Conservation (phyloP, 2,113 vertebrate species). For the Potamarius usumacintae region DNA sequence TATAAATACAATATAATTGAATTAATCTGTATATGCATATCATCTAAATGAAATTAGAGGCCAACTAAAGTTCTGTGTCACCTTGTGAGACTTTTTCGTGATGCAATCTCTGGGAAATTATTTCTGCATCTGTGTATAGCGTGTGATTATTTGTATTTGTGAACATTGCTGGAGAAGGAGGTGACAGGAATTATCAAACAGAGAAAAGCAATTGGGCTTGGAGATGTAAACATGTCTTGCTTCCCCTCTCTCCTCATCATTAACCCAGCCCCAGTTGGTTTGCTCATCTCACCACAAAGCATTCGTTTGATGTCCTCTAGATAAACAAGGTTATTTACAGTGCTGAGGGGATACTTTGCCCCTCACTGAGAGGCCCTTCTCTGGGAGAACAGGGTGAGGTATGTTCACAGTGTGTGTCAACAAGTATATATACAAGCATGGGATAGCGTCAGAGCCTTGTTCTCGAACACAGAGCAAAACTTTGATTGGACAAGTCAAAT, state of each 20-base stretch:
- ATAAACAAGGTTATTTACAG: slow-evolving; percentile 69
- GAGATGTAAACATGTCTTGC: slow-evolving; percentile 39
- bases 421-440: slow-evolving; percentile 35
- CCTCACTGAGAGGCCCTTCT: slow-evolving; percentile 42
- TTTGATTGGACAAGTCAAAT: slow-evolving; percentile 2
- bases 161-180: slow-evolving; percentile 32
- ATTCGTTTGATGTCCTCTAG: slow-evolving; percentile 64
- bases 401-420: slow-evolving; percentile 44
- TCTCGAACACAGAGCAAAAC: neutral
- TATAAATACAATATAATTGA: neutral
- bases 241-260: slow-evolving; percentile 32
- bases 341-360: slow-evolving; percentile 46
- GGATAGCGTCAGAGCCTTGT: slow-evolving; percentile 23
- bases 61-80: slow-evolving; percentile 40
- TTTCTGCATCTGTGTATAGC: slow-evolving; percentile 66
- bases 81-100: slow-evolving; percentile 41
- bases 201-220: slow-evolving; percentile 29
- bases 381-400: slow-evolving; percentile 48
- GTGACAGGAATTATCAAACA: slow-evolving; percentile 42
- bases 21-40: neutral
- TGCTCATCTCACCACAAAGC: slow-evolving; percentile 64
- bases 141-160: slow-evolving; percentile 35
- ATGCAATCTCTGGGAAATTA: slow-evolving; percentile 44
- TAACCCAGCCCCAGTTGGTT: slow-evolving; percentile 62
- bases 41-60: slow-evolving; percentile 54